Evolutionary conservation across 2,888 invertebrate genomes (phyloP).

Genomic region (Acrobasis consociella): DNA sequence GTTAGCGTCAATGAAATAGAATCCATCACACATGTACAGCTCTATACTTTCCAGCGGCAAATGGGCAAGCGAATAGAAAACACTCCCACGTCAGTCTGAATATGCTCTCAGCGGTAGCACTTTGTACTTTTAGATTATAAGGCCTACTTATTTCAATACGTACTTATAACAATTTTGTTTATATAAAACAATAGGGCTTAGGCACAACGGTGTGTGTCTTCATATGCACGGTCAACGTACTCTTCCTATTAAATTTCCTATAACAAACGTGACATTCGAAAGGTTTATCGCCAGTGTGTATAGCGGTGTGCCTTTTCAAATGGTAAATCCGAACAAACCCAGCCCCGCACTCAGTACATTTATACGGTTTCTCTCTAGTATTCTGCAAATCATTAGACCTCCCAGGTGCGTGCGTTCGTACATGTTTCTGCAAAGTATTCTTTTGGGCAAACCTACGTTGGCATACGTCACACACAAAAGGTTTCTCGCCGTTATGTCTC

Average conservation of each 20-base stretch:
- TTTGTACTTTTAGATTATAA: too few species aligned
- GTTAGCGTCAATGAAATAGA: too few species aligned
- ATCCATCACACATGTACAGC: too few species aligned
- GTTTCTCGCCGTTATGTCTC: slow-evolving; percentile 17
- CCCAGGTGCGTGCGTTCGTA: slow-evolving; percentile 1
- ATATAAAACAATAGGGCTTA: slow-evolving; percentile 4
- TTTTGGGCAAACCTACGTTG: slow-evolving; percentile 15
- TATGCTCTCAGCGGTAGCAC: too few species aligned
- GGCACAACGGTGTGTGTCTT: slow-evolving; percentile 13
- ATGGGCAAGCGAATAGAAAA: too few species aligned
- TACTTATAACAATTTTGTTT: background rate
- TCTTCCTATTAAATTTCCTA: slow-evolving; percentile 11
- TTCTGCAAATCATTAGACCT: slow-evolving; percentile 9
- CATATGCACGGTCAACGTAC: slow-evolving; percentile 9
- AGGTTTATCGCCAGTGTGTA: slow-evolving; percentile 17
- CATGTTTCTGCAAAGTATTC: slow-evolving; percentile 9
- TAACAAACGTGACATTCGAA: slow-evolving; percentile 9
- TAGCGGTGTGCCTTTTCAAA: slow-evolving; percentile 6
- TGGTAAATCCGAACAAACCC: slow-evolving; percentile 10
- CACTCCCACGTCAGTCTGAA: too few species aligned
- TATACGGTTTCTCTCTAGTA: slow-evolving; percentile 10
- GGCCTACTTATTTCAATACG: too few species aligned
- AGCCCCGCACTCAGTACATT: slow-evolving; percentile 4
- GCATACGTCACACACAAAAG: slow-evolving; percentile 10
- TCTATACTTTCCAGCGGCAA: too few species aligned